phyloP scores from a whole-genome alignment of 2,113 vertebrate genomes.

The Rhodinocichla rosea region DNA sequence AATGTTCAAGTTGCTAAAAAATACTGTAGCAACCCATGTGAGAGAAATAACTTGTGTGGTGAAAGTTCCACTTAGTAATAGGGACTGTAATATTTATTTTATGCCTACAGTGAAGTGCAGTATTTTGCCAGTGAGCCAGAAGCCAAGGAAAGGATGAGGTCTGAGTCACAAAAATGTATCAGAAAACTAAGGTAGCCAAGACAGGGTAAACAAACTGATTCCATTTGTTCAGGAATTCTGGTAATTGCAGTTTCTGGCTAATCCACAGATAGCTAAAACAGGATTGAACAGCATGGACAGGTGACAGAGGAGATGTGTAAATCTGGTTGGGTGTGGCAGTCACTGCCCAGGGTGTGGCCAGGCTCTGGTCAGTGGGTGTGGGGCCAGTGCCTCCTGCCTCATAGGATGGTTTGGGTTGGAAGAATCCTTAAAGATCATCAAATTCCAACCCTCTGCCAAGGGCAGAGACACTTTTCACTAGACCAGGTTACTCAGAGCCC shows the following conservation, averaged over 20 bases:
- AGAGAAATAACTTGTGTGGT: neutral
- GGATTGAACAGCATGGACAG: neutral
- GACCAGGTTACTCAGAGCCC: neutral
- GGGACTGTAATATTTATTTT: neutral
- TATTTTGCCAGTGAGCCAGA: neutral
- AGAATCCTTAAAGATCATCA: neutral
- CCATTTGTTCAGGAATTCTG: neutral
- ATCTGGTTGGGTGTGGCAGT: neutral
- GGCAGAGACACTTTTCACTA: neutral
- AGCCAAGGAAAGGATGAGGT: neutral
- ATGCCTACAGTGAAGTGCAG: neutral
- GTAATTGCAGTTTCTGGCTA: neutral
- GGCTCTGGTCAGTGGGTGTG: fast-evolving
- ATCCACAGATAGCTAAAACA: neutral
- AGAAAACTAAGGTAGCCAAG: neutral
- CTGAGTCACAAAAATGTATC: neutral
- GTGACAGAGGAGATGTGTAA: neutral
- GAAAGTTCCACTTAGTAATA: neutral
- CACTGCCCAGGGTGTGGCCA: neutral
- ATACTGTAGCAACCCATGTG: neutral
- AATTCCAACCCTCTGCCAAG: neutral
- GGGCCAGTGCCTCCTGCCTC: neutral
- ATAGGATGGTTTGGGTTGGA: neutral
- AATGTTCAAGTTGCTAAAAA: neutral
- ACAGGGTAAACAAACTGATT: neutral